Evolutionary conservation across 2,113 vertebrate genomes (phyloP).

Genomic region (Macquaria australasica): DNA sequence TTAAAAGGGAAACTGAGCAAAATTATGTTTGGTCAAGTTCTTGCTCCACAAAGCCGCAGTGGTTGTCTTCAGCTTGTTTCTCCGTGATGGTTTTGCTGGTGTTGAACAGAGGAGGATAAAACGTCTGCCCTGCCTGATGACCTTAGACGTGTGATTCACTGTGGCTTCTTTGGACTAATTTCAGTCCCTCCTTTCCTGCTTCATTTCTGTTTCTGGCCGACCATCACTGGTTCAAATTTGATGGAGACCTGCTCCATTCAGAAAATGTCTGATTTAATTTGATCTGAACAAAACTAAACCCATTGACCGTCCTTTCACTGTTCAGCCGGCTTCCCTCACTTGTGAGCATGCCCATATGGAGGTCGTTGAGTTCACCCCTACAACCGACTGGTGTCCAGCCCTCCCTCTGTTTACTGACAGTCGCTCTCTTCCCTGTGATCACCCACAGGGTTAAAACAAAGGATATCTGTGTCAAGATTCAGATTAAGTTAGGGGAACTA

Average conservation of each 20-base stretch:
- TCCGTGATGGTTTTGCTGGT: neutral
- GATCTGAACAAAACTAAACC: neutral
- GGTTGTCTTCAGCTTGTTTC: neutral
- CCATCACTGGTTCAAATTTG: neutral
- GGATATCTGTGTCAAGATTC: slow-evolving; percentile 43
- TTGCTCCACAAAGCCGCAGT: neutral
- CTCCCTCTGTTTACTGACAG: slow-evolving; percentile 36
- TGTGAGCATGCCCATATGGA: slow-evolving; percentile 12
- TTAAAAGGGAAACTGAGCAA: neutral
- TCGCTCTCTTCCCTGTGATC: slow-evolving; percentile 26
- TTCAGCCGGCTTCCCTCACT: slow-evolving; percentile 15
- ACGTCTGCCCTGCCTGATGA: neutral
- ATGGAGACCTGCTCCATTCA: neutral
- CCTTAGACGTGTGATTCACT: neutral
- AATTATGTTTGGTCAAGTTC: neutral
- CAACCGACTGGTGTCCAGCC: slow-evolving; percentile 55
- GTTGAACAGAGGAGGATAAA: neutral
- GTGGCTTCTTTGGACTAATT: neutral
- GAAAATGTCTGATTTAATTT: slow-evolving; percentile 32
- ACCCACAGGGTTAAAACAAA: slow-evolving; percentile 45
- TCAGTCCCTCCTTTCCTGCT: neutral
- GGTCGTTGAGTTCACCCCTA: slow-evolving; percentile 51
- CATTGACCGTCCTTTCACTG: slow-evolving; percentile 6
- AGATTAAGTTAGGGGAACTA: slow-evolving; percentile 25
- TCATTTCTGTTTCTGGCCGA: neutral